These are phyloP conservation scores for Bombus affinis DNA, from an alignment of 1,140 invertebrate genomes.

Conservation along the genomic window DNA sequence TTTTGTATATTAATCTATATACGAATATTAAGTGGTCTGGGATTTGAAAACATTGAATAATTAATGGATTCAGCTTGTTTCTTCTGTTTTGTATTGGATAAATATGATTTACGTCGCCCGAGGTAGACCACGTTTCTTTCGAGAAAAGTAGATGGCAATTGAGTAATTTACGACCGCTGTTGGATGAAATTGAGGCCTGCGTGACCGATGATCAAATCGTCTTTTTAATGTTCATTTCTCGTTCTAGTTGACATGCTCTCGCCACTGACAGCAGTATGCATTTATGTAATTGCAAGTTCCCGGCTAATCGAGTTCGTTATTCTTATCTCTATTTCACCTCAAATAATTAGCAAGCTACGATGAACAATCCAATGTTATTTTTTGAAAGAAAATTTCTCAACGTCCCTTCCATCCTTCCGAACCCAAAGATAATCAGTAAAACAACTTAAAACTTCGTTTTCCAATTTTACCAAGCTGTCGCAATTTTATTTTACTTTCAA, in stretches of 20 bases:
- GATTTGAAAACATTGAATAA: not conserved
- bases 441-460: no score
- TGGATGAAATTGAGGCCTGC: constrained; percentile 25
- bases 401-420: not conserved
- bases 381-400: not conserved
- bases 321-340: not conserved
- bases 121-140: constrained; percentile 1
- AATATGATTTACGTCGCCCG: constrained; percentile 30
- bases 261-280: not conserved
- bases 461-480: no score
- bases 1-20: not conserved
- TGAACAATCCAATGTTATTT: not conserved
- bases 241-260: not conserved
- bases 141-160: constrained; percentile 17
- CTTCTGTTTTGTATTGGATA: not conserved
- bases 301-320: not conserved
- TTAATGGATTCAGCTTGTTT: constrained; percentile 14
- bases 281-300: not conserved
- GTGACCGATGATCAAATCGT: not conserved
- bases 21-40: not conserved
- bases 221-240: not conserved
- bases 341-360: no score
- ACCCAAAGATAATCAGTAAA: no score
- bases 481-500: no score
- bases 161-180: not conserved